Base-by-base conservation (phyloP, 2,797 vertebrate species). In the Naso thynnoides region DNA sequence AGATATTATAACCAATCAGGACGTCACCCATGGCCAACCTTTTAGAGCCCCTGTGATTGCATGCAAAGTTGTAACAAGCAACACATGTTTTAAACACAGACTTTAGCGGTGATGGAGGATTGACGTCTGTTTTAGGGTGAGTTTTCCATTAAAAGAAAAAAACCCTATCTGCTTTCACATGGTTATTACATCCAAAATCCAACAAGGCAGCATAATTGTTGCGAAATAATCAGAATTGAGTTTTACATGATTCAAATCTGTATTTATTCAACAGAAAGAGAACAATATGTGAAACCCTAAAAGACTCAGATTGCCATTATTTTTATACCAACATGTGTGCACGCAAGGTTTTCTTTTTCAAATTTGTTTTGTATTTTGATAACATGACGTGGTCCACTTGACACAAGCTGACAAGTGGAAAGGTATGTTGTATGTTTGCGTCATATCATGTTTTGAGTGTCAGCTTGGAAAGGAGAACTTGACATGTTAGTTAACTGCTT, bases 281-380 rank as follows among this genome's bases (percentile, higher is more conserved):
- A 13, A 52, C 49, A 68, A 45, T 27, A 14, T 75, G 66, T 47
- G 44, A 83, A 72, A 69, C 61, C 23, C 57, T 62, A n/a, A 62
- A 33, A 73, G 47, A 38, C 16, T 76, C 44, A 19, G 19, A 73
- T 36, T 42, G 70, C 60, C 70, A 77, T 31, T 1, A 7, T 52
- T 78, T 74, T 66, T 13, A 75, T 45, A 58, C 50, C 50, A 68
- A 56, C 67, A 72, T 54, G 36, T 77, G 56, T 64, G 49, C 41
- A 19, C 42, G 36, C 15, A 2, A 42, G 33, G 68, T 78, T 88
- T 85, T 73, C 26, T 36, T 78, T 50, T 36, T 59, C 61, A 27
- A 44, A 64, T 84, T 75, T 88, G 56, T 77, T 86, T 77, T 79
- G 65, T 75, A 72, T 77, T 77, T 59, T n/a, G 53, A 57, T 54